A percentile compares a stretch with the other conserved stretches of the same genome.
Evolutionary conservation across 2,888 invertebrate genomes (phyloP).

Genomic region (Elysia crispata): DNA sequence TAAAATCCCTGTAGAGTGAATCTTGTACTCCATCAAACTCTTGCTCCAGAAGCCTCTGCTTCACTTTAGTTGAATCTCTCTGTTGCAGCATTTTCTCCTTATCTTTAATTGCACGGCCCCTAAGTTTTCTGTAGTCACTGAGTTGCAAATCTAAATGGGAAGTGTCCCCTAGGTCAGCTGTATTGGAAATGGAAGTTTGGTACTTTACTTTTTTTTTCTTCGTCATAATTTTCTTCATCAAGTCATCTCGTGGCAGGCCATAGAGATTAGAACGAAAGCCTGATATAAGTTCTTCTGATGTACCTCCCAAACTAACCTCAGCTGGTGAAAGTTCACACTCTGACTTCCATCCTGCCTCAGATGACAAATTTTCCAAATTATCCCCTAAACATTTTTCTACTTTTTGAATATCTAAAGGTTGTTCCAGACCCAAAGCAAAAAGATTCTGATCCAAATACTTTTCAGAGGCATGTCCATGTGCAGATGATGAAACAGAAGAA

Average conservation of each 20-base stretch:
- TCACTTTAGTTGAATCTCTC: slow-evolving; percentile 14
- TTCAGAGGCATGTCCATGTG: not conserved
- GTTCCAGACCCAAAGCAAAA: not conserved
- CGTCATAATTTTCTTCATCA: slow-evolving; percentile 54
- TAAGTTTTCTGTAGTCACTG: not conserved
- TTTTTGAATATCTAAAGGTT: not conserved
- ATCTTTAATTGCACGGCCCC: not conserved
- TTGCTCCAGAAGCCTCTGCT: slow-evolving; percentile 24
- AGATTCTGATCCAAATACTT: not conserved
- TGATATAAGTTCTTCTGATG: not conserved
- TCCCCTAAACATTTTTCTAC: too few relatives aligned
- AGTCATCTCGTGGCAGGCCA: slow-evolving; percentile 52
- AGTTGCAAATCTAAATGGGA: not conserved
- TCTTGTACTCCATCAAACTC: not conserved
- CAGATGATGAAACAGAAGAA: not conserved
- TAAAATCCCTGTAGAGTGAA: not conserved
- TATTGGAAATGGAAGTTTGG: not conserved
- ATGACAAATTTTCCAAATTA: not conserved
- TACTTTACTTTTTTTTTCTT: slow-evolving; percentile 39
- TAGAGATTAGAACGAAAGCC: slow-evolving; percentile 56
- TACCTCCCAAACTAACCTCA: not conserved
- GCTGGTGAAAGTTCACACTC: not conserved
- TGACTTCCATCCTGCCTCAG: not conserved
- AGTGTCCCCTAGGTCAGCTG: not conserved
- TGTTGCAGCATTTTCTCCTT: not conserved